Evolutionary conservation across 2,888 invertebrate species (phyloP), one percentile per base, ranked within the genome.

Genomic region (Campaea margaritaria): DNA sequence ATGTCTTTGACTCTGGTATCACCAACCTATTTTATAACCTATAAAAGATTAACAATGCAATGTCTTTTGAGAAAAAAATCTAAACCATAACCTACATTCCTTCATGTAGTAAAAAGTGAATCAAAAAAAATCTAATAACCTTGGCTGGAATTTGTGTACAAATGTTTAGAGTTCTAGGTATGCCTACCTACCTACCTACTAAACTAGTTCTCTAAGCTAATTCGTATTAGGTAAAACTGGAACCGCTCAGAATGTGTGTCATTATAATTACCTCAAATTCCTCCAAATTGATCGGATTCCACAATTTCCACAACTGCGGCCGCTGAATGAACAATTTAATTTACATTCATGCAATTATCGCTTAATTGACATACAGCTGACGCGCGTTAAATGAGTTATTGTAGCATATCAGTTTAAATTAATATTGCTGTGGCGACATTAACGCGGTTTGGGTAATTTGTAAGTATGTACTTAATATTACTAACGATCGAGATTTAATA

Each of bases 271-370:
- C 61, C 61, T 36, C 2, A 31, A 38, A 51, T 50, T 45, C 41
- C 51, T 11, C 36, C 60, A 67, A 79, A 79, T 78, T 83, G 79
- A 82, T 82, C 76, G 75, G 79, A 85, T 85, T 81, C 80, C 76
- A 70, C 67, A 44, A 68, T 50, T 31, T n/a, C 14, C 31, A 42
- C n/a, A 27, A 10, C n/a, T n/a, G 9, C 56, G 61, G 73, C 71
- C 65, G 75, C 79, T 86, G 81, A 77, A 87, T 83, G 81, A 77
- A 75, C 69, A 63, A 63, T 72, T 64, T 78, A 78, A 81, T 83
- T 79, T 73, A 72, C 73, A 74, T 79, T 74, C 58, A 62, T 55
- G 53, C 65, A 55, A 73, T 79, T 77, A 78, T 53, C 64, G 41
- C 49, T 48, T 77, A 75, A 78, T 78, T 78, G 73, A 67, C 70